Percentiles rank a stretch among this genome's conserved stretches.
phyloP scores from a whole-genome alignment of 2,797 vertebrate species.

The Tinamus major region DNA sequence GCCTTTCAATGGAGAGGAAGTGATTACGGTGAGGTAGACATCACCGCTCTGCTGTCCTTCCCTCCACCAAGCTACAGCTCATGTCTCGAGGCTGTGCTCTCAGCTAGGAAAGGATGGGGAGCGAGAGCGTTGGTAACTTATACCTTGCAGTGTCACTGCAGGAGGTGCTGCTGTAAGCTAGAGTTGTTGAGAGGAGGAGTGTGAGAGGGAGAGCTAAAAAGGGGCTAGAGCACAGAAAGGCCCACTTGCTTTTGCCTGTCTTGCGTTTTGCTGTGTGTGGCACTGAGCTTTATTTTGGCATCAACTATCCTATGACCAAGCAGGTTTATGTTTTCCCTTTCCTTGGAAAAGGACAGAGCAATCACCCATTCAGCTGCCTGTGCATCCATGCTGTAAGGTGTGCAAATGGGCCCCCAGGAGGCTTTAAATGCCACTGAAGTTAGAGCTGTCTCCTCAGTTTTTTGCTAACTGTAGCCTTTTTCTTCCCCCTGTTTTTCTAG shows the following conservation, averaged over 20 bases:
- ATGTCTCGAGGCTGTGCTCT: neutral
- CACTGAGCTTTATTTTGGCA: neutral
- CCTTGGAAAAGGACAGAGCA: neutral
- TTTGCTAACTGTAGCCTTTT: neutral
- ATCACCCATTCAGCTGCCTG: neutral
- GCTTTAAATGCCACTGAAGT: neutral
- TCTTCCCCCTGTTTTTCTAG: neutral
- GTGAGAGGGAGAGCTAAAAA: neutral
- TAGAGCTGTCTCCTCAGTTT: neutral
- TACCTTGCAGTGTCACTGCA: neutral
- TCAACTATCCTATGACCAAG: neutral
- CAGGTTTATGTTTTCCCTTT: fast-evolving
- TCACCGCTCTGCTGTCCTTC: neutral
- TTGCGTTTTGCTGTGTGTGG: fast-evolving
- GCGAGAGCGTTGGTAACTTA: neutral
- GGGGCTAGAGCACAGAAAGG: neutral
- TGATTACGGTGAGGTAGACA: neutral
- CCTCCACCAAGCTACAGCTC: neutral
- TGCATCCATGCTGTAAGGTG: neutral
- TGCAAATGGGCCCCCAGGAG: neutral
- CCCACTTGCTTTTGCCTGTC: neutral
- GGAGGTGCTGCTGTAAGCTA: neutral
- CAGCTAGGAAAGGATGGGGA: neutral
- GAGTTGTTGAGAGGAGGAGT: neutral
- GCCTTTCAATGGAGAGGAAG: neutral